Conservation (phyloP, 2,888 invertebrate genomes). For the Sepioteuthis lessoniana region DNA sequence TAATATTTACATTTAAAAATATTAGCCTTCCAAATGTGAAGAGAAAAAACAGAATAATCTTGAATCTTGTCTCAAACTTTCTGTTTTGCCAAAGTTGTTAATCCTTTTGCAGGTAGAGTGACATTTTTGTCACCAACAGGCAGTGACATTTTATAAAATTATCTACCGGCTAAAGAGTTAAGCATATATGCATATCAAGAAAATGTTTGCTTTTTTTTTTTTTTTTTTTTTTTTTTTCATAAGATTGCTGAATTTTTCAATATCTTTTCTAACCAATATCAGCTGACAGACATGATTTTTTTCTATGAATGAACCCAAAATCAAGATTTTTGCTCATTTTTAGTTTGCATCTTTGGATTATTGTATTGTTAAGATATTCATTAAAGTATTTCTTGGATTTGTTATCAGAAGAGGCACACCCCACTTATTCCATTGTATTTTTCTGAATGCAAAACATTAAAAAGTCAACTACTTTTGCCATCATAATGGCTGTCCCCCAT, state of each 20-base stretch:
- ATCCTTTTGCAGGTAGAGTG: too few species aligned
- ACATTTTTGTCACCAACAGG: too few species aligned
- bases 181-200: background rate
- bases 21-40: background rate
- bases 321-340: background rate
- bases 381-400: background rate
- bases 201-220: background rate
- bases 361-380: background rate
- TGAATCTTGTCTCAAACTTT: background rate
- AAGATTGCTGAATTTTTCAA: background rate
- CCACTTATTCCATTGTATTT: background rate
- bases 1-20: background rate
- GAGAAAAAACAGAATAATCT: background rate
- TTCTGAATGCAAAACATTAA: too few species aligned
- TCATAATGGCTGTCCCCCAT: background rate
- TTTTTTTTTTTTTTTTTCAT: background rate
- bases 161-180: background rate
- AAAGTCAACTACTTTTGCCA: background rate
- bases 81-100: too few species aligned
- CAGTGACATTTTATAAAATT: too few species aligned
- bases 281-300: background rate
- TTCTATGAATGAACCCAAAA: background rate
- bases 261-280: background rate
- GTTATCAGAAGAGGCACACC: constrained; percentile 10
- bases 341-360: background rate